These are phyloP conservation scores for Pseudomyrmex cubaensis DNA, from an alignment of 1,140 invertebrate genomes.

Conservation along the genomic window DNA sequence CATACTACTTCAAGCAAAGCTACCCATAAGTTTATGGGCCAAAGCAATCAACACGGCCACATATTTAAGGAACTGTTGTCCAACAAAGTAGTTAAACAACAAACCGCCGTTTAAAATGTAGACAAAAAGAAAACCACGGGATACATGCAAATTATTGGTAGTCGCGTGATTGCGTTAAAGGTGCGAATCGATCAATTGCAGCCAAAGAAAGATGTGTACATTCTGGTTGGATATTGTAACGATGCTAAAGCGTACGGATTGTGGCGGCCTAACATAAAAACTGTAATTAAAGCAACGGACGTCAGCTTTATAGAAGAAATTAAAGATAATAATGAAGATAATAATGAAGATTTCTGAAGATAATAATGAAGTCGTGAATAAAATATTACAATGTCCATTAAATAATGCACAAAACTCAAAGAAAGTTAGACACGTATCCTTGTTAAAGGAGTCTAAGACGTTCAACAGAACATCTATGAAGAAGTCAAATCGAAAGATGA, in stretches of 20 bases:
- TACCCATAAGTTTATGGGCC: slow-evolving; percentile 4
- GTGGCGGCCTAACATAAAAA: slow-evolving; percentile 27
- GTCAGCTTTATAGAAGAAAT: neutral
- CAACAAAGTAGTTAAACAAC: neutral
- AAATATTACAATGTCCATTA: neutral
- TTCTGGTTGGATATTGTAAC: slow-evolving; percentile 6
- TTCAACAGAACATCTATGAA: too few relatives aligned
- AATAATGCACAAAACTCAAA: too few relatives aligned
- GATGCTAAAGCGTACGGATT: slow-evolving; percentile 33
- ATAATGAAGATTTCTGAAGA: too few relatives aligned
- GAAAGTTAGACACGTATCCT: too few relatives aligned
- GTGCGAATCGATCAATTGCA: slow-evolving; percentile 50
- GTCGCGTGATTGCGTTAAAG: too few relatives aligned
- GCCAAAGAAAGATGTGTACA: slow-evolving; percentile 18
- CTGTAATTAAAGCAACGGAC: neutral
- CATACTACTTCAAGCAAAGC: neutral
- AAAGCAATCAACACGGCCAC: slow-evolving; percentile 11
- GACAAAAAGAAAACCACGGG: slow-evolving; percentile 26
- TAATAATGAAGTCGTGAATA: neutral
- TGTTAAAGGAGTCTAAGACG: too few relatives aligned
- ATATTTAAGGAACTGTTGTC: slow-evolving; percentile 14
- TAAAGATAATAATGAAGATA: neutral
- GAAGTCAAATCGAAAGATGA: too few relatives aligned
- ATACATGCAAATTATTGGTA: slow-evolving; percentile 71
- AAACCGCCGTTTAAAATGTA: slow-evolving; percentile 58